Base-by-base conservation (phyloP, 2,888 invertebrate genomes). In the Andricus curvator region DNA sequence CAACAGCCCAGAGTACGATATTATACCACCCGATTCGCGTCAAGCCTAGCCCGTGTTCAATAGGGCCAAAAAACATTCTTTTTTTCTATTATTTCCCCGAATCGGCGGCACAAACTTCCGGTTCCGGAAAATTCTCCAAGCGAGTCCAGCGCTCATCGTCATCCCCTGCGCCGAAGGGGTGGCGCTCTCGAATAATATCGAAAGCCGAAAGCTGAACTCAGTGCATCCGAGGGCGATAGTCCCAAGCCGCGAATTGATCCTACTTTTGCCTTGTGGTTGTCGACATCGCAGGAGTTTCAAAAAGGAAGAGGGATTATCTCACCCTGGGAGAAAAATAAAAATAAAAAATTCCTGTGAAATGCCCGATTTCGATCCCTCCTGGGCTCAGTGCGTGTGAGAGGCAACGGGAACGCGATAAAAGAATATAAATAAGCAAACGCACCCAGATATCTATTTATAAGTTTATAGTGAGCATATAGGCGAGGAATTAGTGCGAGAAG, bases 381-480 rank as follows among this genome's bases (percentile, higher is more conserved):
- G 76, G 79, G n/a, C 25, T 62, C 65, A 29, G 76, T 79, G 81
- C 77, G 76, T 64, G 81, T 79, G 78, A 37, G 80, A 66, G 78
- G 79, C 67, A 44, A 20, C 76, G 41, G 60, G 77, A 70, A 79
- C 78, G 83, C 85, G 86, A 86, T 86, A 86, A 86, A 87, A 87
- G 85, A 86, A 86, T 85, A 78, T 87, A 86, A 85, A 90, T 89
- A 89, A 89, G 89, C 89, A 88, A 89, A 89, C 90, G 89, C 88
- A 89, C 90, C 90, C 89, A 89, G 90, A 89, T 90, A 89, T 90
- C 90, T 90, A 90, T 90, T 90, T 90, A 90, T 90, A 90, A 87
- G 74, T 64, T 48, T 64, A 60, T 70, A 60, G 79, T 62, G 79
- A 64, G 79, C 68, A 64, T 76, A 70, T 29, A 70, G 60, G 79